These are phyloP conservation scores for Desmophyllum pertusum DNA, from an alignment of 92 coral and sea anemone genomes.

Conservation along the genomic window DNA sequence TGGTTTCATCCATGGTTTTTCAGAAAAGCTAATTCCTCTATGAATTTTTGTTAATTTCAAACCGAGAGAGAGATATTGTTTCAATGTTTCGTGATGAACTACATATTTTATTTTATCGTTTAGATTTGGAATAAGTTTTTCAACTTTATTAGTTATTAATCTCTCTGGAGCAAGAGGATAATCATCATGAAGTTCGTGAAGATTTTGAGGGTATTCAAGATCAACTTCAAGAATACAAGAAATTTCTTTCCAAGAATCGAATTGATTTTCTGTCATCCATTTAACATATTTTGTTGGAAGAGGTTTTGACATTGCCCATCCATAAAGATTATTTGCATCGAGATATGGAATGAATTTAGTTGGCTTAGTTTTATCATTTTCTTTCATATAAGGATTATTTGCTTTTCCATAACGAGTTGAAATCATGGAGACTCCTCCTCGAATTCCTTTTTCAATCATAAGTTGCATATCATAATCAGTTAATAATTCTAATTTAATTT, in stretches of 20 bases:
- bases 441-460: slow-evolving; percentile 41
- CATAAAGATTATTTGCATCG: background rate
- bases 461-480: slow-evolving; percentile 41
- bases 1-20: background rate
- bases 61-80: background rate
- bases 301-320: background rate
- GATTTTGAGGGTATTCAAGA: background rate
- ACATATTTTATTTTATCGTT: background rate
- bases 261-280: background rate
- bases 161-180: background rate
- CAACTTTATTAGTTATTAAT: background rate
- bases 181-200: background rate
- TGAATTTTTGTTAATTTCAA: background rate
- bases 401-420: slow-evolving; percentile 39
- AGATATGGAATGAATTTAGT: background rate
- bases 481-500: slow-evolving; percentile 32
- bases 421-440: slow-evolving; percentile 56
- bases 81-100: background rate
- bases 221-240: background rate
- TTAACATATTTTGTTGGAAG: background rate
- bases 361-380: background rate
- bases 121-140: background rate
- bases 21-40: background rate
- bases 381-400: slow-evolving; percentile 38
- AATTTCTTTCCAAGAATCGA: background rate